phyloP scores from a whole-genome alignment of 53 echinoderm and acorn worm species.

The Crossaster papposus region DNA sequence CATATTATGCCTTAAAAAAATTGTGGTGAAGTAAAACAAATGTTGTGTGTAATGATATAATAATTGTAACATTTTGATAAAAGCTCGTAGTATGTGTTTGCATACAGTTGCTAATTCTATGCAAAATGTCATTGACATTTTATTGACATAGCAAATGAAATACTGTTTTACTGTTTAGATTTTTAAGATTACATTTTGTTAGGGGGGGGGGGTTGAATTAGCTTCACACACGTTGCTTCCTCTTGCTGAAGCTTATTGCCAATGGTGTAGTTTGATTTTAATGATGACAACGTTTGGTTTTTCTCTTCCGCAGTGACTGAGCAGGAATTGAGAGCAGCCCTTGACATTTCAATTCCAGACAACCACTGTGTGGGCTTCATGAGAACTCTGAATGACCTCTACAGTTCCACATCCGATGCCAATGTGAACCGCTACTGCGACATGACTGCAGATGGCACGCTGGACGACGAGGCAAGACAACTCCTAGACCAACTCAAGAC shows the following conservation, averaged over 20 bases:
- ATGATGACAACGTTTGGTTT: no score
- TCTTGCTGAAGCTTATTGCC: not conserved
- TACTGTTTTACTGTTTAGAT: no score
- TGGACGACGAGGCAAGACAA: slow-evolving; percentile 53
- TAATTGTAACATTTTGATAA: no score
- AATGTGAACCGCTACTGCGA: slow-evolving; percentile 69
- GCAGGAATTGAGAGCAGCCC: slow-evolving; percentile 83
- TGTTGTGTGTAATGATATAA: no score
- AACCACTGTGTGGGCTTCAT: slow-evolving; percentile 83
- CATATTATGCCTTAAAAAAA: not conserved
- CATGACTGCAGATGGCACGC: slow-evolving; percentile 14
- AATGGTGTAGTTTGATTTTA: not conserved
- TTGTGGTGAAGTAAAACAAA: not conserved
- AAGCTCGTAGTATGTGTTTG: no score
- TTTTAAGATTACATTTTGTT: no score
- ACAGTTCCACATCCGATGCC: slow-evolving; percentile 55
- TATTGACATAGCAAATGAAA: no score
- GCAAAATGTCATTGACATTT: no score
- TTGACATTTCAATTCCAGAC: slow-evolving; percentile 60
- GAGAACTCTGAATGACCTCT: slow-evolving; percentile 71
- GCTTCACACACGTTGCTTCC: no score
- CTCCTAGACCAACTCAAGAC: slow-evolving; percentile 64
- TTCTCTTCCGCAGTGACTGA: slow-evolving; percentile 75
- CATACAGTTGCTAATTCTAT: no score
- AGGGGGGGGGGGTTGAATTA: no score